Conservation (phyloP, 2,113 vertebrate species). For the Pheucticus melanocephalus region DNA sequence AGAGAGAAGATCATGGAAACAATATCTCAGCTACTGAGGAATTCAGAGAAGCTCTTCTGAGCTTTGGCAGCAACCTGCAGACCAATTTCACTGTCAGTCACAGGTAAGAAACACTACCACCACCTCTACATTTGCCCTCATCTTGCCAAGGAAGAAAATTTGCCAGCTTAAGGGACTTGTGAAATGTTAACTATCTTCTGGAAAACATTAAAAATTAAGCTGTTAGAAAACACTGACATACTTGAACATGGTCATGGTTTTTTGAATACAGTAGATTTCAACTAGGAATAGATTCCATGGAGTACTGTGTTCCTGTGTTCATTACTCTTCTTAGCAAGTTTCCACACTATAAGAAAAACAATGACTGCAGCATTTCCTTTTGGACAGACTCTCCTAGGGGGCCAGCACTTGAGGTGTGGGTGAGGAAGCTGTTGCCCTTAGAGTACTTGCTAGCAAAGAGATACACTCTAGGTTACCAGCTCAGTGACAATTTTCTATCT, state of each 20-base stretch:
- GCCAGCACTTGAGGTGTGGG: not conserved
- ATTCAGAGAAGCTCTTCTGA: not conserved
- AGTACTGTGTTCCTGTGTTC: not conserved
- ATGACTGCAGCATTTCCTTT: not conserved
- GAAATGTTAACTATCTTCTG: not conserved
- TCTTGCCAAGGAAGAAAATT: not conserved
- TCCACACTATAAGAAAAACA: not conserved
- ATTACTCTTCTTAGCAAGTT: not conserved
- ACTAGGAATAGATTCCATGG: not conserved
- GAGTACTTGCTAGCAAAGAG: not conserved
- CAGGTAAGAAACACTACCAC: not conserved
- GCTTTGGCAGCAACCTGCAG: not conserved
- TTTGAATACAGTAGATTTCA: not conserved
- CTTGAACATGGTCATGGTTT: not conserved
- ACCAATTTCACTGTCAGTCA: not conserved
- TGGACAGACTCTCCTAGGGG: not conserved
- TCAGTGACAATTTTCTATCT: not conserved
- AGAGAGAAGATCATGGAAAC: not conserved
- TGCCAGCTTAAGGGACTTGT: not conserved
- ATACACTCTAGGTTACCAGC: not conserved
- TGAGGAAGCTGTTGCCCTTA: not conserved
- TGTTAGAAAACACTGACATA: not conserved
- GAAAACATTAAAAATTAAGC: not conserved
- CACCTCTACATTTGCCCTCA: fast-evolving
- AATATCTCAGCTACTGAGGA: not conserved